Evolutionary conservation across 2,797 vertebrate species (phyloP).

Genomic region (Masticophis lateralis): DNA sequence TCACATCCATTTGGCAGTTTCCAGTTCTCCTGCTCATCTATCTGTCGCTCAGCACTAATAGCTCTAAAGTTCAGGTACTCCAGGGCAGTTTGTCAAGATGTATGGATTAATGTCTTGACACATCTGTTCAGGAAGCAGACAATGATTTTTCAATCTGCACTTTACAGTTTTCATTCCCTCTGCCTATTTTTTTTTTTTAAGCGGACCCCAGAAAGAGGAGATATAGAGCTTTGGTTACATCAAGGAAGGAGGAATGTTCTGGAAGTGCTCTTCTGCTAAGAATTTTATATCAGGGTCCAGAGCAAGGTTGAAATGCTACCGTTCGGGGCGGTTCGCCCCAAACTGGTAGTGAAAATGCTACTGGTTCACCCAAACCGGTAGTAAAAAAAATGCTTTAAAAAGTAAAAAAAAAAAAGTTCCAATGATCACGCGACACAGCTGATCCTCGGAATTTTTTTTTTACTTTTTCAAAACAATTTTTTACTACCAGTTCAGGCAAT

Average conservation of each 20-base stretch:
- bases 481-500: no score
- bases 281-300: not conserved
- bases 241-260: not conserved
- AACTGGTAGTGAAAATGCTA: no score
- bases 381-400: no score
- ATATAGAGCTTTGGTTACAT: not conserved
- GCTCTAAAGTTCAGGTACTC: slow-evolving; percentile 57
- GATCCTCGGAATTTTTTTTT: no score
- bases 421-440: no score
- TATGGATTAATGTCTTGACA: slow-evolving; percentile 60
- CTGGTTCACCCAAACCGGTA: no score
- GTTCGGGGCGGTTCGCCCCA: no score
- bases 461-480: no score
- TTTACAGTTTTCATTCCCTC: slow-evolving; percentile 45
- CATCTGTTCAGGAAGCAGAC: slow-evolving; percentile 29
- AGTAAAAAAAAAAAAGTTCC: no score
- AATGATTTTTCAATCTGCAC: slow-evolving; percentile 63
- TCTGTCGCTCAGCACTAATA: slow-evolving; percentile 40
- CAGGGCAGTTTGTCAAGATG: slow-evolving; percentile 55
- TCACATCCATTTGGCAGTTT: slow-evolving; percentile 65
- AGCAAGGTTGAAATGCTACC: no score
- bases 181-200: slow-evolving; percentile 31
- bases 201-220: slow-evolving; percentile 39
- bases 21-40: slow-evolving; percentile 41
- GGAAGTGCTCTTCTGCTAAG: not conserved